Conservation (phyloP, 2,888 invertebrate genomes). For the Monopis laevigella region DNA sequence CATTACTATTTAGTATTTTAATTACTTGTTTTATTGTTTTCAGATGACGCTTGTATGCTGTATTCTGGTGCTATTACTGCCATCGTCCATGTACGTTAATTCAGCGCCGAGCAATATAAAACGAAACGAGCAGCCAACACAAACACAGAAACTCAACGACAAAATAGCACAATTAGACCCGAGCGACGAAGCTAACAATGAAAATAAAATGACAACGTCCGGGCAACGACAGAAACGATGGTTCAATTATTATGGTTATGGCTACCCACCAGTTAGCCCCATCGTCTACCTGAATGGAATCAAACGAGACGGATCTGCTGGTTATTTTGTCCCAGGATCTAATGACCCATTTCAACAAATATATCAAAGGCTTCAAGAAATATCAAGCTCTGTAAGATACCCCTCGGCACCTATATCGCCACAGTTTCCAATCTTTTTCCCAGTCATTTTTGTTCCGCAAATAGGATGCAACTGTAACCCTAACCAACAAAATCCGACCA, state of each 20-base stretch:
- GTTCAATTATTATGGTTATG: constrained; percentile 30
- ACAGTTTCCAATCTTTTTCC: constrained; percentile 32
- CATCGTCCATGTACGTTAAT: neutral
- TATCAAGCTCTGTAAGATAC: constrained; percentile 18
- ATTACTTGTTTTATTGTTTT: constrained; percentile 25
- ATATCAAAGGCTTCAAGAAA: constrained; percentile 21
- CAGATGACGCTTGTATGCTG: constrained; percentile 37
- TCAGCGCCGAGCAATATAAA: constrained; percentile 36
- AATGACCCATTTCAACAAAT: constrained; percentile 21
- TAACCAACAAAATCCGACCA: constrained; percentile 13
- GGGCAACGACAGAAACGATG: constrained; percentile 34
- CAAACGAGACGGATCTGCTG: constrained; percentile 18
- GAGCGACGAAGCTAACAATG: neutral
- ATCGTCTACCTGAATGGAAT: constrained; percentile 15
- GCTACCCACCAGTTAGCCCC: constrained; percentile 29
- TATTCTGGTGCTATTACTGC: neutral
- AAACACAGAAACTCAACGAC: neutral
- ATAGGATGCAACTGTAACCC: constrained; percentile 30
- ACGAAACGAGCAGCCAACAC: constrained; percentile 15
- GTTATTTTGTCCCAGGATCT: constrained; percentile 19
- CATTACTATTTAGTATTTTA: too few relatives aligned
- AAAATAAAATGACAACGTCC: neutral
- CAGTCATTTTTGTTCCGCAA: constrained; percentile 34
- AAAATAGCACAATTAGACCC: too few relatives aligned
- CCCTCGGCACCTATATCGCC: constrained; percentile 19